These are phyloP conservation scores for Xyliphius kryptos DNA, from an alignment of 2,113 vertebrate genomes.

Conservation along the genomic window DNA sequence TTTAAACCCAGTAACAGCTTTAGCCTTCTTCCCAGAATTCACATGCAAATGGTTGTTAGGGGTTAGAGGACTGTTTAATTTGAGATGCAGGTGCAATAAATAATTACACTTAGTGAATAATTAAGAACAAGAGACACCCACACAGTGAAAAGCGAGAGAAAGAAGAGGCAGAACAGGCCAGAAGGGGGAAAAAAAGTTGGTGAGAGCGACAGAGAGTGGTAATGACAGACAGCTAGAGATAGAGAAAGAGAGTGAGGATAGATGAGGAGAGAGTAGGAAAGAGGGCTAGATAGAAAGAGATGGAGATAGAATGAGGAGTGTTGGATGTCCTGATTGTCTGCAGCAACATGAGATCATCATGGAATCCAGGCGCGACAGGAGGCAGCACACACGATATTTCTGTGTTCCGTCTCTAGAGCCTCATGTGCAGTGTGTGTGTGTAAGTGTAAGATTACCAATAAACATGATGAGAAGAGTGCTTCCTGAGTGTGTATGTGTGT, in stretches of 20 bases:
- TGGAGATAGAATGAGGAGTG: neutral
- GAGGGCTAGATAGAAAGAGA: conserved; percentile 9
- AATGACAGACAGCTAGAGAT: conserved; percentile 14
- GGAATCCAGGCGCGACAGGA: neutral
- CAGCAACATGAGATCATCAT: conserved; percentile 30
- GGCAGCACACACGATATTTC: neutral
- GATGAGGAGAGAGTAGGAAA: conserved; percentile 7
- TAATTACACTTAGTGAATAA: conserved; percentile 28
- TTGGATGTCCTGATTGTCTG: conserved; percentile 24
- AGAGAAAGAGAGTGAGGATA: conserved; percentile 3
- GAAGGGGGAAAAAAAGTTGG: neutral
- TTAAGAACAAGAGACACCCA: conserved; percentile 15
- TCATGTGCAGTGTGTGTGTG: neutral
- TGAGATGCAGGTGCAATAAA: conserved; percentile 4
- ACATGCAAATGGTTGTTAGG: neutral
- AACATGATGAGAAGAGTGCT: conserved; percentile 59
- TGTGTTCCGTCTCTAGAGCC: neutral
- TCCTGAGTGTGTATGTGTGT: conserved; percentile 3
- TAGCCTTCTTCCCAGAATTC: neutral
- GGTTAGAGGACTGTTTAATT: conserved; percentile 17
- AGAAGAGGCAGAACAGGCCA: neutral
- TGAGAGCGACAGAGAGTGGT: neutral
- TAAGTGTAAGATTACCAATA: conserved; percentile 54
- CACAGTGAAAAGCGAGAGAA: neutral
- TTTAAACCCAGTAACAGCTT: no score